These are phyloP conservation scores for Drosophila kanapiae DNA, from an alignment of 1,140 invertebrate genomes.

Conservation along the genomic window DNA sequence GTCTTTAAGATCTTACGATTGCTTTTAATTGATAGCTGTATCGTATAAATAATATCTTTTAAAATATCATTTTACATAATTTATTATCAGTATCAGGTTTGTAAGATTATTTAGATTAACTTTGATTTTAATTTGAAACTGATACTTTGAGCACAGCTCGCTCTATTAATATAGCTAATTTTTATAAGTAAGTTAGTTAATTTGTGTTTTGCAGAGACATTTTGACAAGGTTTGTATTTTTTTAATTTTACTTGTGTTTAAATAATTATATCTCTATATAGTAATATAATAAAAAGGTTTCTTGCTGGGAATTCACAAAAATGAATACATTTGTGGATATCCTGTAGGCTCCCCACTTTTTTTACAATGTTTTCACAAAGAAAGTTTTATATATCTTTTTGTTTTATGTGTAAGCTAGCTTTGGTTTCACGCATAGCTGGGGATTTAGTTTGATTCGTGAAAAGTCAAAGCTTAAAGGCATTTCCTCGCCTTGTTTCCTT, in stretches of 20 bases:
- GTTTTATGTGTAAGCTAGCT: conserved; percentile 12
- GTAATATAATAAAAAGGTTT: too few relatives aligned
- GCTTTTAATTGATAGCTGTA: not conserved
- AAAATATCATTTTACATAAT: not conserved
- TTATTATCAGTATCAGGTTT: too few relatives aligned
- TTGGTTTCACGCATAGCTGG: conserved; percentile 14
- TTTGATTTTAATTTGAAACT: not conserved
- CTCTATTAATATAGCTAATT: too few relatives aligned
- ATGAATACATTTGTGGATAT: too few relatives aligned
- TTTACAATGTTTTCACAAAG: not conserved
- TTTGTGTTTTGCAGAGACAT: too few relatives aligned
- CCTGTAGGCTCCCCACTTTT: too few relatives aligned
- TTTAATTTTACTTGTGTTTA: too few relatives aligned
- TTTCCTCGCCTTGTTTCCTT: conserved; percentile 46
- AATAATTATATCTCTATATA: too few relatives aligned
- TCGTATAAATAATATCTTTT: not conserved
- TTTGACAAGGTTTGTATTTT: too few relatives aligned
- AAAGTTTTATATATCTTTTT: not conserved
- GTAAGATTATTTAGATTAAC: not conserved
- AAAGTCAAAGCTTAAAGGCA: conserved; percentile 62
- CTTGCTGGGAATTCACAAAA: too few relatives aligned
- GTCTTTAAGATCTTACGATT: not conserved
- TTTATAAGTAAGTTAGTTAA: too few relatives aligned
- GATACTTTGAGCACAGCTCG: too few relatives aligned
- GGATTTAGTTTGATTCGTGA: conserved; percentile 42